Evolutionary conservation across 2,888 invertebrate species (phyloP).

Genomic region (Hylaea fasciaria): DNA sequence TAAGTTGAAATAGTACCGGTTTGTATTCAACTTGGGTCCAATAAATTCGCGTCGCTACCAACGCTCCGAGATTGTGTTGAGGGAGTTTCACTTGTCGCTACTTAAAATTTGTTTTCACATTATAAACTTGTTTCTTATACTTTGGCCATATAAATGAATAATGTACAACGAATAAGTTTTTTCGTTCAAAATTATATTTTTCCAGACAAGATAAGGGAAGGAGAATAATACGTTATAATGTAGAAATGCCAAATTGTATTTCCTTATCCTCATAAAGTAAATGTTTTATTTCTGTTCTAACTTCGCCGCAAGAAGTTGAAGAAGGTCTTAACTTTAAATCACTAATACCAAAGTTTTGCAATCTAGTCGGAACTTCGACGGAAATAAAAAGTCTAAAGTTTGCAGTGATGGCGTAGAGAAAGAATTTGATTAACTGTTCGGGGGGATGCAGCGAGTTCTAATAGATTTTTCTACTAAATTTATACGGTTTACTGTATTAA

Average conservation of each 20-base stretch:
- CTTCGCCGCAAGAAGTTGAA: slow-evolving; percentile 3
- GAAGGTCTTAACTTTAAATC: slow-evolving; percentile 5
- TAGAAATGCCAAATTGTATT: no score
- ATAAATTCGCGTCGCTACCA: slow-evolving; percentile 10
- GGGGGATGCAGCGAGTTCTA: neutral
- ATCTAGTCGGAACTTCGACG: slow-evolving; percentile 6
- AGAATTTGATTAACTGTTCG: neutral
- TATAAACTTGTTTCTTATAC: no score
- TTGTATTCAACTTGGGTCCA: slow-evolving; percentile 15
- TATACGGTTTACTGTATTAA: no score
- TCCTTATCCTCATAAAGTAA: no score
- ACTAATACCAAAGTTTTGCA: slow-evolving; percentile 16
- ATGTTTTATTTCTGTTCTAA: neutral
- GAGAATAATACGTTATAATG: no score
- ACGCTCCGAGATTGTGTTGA: slow-evolving; percentile 7
- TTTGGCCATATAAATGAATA: no score
- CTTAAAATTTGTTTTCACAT: neutral
- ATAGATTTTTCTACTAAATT: slow-evolving; percentile 2
- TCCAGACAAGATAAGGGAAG: no score
- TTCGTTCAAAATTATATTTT: no score
- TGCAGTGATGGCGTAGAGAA: neutral
- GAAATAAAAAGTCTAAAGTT: slow-evolving; percentile 10
- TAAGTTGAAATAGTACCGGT: slow-evolving; percentile 5
- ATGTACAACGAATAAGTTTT: no score
- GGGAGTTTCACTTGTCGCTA: slow-evolving; percentile 10